Evolutionary conservation across 2,797 vertebrate genomes (phyloP).

Genomic region (Sitta carolinensis): DNA sequence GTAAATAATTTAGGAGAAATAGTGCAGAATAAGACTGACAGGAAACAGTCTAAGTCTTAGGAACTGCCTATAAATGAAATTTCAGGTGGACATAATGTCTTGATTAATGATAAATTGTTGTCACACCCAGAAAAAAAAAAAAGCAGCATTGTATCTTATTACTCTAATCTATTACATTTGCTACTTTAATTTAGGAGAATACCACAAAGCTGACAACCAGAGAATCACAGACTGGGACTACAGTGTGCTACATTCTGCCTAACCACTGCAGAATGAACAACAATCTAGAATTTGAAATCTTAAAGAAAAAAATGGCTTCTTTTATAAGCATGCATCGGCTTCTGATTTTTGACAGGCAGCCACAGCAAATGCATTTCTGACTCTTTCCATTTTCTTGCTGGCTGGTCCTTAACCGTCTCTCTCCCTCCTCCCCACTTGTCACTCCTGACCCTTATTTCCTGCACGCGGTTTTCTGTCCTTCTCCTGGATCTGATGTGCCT

Average conservation of each 20-base stretch:
- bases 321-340: not conserved
- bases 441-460: conserved; percentile 30
- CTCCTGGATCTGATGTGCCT: not conserved
- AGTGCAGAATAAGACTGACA: not conserved
- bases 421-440: not conserved
- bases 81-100: not conserved
- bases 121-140: not conserved
- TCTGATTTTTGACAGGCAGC: conserved; percentile 29
- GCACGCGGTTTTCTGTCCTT: not conserved
- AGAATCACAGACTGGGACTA: not conserved
- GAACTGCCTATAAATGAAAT: conserved; percentile 35
- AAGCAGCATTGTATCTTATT: not conserved
- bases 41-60: conserved; percentile 15
- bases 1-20: conserved; percentile 60
- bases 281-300: not conserved
- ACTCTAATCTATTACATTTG: not conserved
- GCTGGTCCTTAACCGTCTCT: not conserved
- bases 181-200: not conserved
- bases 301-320: not conserved
- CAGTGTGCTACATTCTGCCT: fast-evolving
- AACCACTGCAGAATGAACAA: not conserved
- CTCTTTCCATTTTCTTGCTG: conserved; percentile 13
- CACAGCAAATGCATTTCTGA: conserved; percentile 10
- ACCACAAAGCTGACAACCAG: not conserved
- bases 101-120: conserved; percentile 4